Evolutionary conservation across 2,797 vertebrate genomes (phyloP), one percentile per base, ranked within the genome.

Genomic region (Coilia nasus): DNA sequence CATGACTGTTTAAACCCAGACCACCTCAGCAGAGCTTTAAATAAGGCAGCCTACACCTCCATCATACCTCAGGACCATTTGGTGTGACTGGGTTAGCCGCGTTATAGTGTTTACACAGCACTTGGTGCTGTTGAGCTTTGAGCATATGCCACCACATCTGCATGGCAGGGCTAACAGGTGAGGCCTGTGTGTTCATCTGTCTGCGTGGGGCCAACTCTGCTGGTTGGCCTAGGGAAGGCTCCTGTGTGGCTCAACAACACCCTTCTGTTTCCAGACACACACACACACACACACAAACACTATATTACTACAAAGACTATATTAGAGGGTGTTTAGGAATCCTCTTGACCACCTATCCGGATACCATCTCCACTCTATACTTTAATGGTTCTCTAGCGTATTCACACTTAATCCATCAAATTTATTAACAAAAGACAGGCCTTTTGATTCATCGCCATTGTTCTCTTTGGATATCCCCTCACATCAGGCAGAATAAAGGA

Each of bases 81-180:
- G 35, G 28, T 17, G 15, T 3, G 67, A 75, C 67, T 75, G 17
- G 67, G 67, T 75, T 75, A 75, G 28, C 67, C 15, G 7, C 71
- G 21, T 41, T 19, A 2, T 44, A 44, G 15, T 78, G 71, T 78
- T 78, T 78, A 41, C 71, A 9, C 31, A 21, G 71, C 35, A 44
- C 35, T 78, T 44, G 71, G 71, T 78, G 71, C 71, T 78, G 71
- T 78, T 78, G 71, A 44, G 31, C 31, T 44, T 78, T 35, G 31
- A 78, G 71, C 71, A 78, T 78, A 78, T 78, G 71, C 71, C 71
- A 78, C 35, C 71, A 78, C 71, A 78, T 78, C 71, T 78, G 35
- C 21, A 78, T 78, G 19, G 71, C 6, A 15, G 12, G 15, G 31
- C 35, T 21, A 44, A 78, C 71, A 78, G 71, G 71, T 78, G 71